phyloP scores from a whole-genome alignment of 2,113 vertebrate species.

The Oriolus oriolus region DNA sequence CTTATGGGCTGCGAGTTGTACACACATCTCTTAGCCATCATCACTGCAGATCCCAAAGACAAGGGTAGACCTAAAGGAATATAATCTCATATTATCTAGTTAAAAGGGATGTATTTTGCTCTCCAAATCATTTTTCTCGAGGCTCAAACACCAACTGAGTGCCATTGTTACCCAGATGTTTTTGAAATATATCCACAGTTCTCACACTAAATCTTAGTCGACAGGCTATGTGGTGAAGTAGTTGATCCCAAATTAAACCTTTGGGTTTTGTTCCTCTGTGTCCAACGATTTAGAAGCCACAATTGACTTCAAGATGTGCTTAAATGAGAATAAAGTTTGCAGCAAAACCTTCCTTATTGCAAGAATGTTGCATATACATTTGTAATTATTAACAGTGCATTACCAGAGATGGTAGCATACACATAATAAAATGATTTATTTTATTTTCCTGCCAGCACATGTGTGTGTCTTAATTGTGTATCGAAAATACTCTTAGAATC shows the following conservation, averaged over 20 bases:
- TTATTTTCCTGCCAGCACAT: slow-evolving; percentile 38
- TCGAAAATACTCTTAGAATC: slow-evolving; percentile 22
- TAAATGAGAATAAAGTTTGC: not conserved
- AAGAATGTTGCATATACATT: slow-evolving; percentile 2
- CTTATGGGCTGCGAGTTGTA: not conserved
- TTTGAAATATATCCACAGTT: not conserved
- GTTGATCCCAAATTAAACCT: not conserved
- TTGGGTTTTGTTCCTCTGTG: not conserved
- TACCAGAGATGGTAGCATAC: slow-evolving; percentile 38
- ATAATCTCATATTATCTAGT: not conserved
- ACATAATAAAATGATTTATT: slow-evolving; percentile 42
- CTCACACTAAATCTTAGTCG: not conserved
- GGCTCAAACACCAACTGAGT: not conserved
- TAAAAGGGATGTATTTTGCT: not conserved
- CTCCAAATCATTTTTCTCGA: not conserved
- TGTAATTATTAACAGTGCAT: slow-evolving; percentile 35
- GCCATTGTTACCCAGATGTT: rapidly evolving
- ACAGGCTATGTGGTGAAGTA: not conserved
- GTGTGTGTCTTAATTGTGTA: slow-evolving; percentile 56
- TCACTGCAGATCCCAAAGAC: not conserved
- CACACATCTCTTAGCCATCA: not conserved
- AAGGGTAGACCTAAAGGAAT: not conserved
- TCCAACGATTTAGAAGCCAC: not conserved
- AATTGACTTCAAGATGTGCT: not conserved
- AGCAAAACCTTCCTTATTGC: slow-evolving; percentile 16